Conservation (phyloP, 1,140 invertebrate genomes). For the Diuraphis noxia region DNA sequence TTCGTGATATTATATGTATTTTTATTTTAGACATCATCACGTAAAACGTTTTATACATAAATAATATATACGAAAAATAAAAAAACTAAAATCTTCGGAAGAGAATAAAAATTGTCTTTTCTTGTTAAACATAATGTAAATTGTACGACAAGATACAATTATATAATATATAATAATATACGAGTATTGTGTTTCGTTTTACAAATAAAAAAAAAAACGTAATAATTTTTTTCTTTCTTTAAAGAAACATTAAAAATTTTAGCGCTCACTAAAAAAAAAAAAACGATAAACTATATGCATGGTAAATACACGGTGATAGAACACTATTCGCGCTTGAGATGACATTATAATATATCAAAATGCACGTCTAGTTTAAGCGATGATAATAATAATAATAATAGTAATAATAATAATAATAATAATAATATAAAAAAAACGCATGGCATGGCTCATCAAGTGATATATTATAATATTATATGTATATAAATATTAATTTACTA, state of each 20-base stretch:
- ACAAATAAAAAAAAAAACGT: neutral
- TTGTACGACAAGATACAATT: neutral
- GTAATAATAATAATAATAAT: too few species aligned
- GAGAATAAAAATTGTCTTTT: slow-evolving; percentile 1
- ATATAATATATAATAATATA: neutral
- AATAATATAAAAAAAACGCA: neutral
- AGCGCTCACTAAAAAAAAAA: neutral
- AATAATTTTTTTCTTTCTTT: neutral
- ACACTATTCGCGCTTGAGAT: neutral
- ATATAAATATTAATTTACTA: neutral
- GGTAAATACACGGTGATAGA: neutral
- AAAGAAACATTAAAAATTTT: neutral
- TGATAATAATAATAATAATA: too few species aligned
- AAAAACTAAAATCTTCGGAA: neutral
- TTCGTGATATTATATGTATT: neutral
- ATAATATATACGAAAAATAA: neutral
- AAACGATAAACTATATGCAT: neutral
- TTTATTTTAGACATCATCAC: neutral
- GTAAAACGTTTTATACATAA: neutral
- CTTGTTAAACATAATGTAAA: neutral
- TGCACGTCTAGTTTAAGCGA: neutral
- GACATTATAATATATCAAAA: neutral
- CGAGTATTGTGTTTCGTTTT: neutral
- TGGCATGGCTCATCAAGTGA: neutral
- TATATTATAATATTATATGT: neutral